Conservation (phyloP, 2,113 vertebrate genomes). For the Gymnogyps californianus region DNA sequence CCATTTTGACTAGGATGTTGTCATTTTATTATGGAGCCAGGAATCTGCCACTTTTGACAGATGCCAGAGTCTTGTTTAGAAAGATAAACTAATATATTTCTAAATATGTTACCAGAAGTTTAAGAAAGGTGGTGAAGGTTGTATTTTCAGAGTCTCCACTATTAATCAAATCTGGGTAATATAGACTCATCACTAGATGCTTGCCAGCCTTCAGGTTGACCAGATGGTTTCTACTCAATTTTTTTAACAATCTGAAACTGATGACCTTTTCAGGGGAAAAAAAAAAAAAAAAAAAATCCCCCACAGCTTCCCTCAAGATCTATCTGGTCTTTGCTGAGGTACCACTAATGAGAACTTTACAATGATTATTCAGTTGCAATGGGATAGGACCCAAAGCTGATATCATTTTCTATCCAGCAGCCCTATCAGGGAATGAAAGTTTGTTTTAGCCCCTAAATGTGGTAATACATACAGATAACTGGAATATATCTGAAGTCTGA, state of each 20-base stretch:
- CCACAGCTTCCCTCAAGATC: background rate
- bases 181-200: background rate
- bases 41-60: background rate
- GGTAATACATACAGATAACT: background rate
- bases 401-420: background rate
- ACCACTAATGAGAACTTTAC: background rate
- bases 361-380: background rate
- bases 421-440: background rate
- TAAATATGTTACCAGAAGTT: background rate
- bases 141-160: background rate
- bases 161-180: background rate
- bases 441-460: background rate
- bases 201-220: background rate
- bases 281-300: background rate
- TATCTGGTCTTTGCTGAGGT: background rate
- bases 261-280: fast-evolving
- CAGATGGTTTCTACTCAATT: background rate
- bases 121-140: background rate
- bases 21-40: background rate
- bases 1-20: background rate
- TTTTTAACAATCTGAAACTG: background rate
- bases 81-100: background rate
- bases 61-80: background rate
- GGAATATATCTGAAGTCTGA: background rate
- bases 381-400: background rate